Evolutionary conservation across 2,113 vertebrate species (phyloP).

Genomic region (Zosterops japonicus): DNA sequence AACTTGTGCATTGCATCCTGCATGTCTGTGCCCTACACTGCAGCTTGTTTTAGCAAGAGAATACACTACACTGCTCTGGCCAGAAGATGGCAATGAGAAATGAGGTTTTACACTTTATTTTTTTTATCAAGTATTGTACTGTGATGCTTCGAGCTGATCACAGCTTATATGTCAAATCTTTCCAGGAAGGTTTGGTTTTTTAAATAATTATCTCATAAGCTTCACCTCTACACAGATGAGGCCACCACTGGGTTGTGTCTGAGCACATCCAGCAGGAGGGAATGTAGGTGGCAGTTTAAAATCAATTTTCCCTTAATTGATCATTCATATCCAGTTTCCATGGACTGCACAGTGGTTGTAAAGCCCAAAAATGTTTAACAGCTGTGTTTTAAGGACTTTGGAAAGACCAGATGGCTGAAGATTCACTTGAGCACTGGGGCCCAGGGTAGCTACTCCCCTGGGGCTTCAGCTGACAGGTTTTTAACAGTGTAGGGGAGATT

Average conservation of each 20-base stretch:
- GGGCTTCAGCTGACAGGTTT: not conserved
- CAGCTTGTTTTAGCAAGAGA: not conserved
- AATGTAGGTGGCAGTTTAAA: not conserved
- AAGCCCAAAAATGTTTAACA: not conserved
- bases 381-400: not conserved
- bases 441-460: not conserved
- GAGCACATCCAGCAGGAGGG: not conserved
- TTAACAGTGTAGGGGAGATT: not conserved
- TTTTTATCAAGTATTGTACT: not conserved
- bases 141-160: not conserved
- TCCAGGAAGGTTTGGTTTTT: not conserved
- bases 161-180: not conserved
- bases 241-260: not conserved
- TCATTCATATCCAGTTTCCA: not conserved
- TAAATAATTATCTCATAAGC: not conserved
- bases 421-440: not conserved
- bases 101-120: constrained; percentile 18
- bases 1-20: not conserved
- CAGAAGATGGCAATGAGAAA: constrained; percentile 68
- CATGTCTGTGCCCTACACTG: not conserved
- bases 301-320: not conserved
- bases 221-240: not conserved
- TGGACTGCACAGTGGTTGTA: not conserved
- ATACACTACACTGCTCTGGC: constrained; percentile 48
- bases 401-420: not conserved